Evolutionary conservation across 2,888 invertebrate genomes (phyloP).

Genomic region (Folsomia candida): DNA sequence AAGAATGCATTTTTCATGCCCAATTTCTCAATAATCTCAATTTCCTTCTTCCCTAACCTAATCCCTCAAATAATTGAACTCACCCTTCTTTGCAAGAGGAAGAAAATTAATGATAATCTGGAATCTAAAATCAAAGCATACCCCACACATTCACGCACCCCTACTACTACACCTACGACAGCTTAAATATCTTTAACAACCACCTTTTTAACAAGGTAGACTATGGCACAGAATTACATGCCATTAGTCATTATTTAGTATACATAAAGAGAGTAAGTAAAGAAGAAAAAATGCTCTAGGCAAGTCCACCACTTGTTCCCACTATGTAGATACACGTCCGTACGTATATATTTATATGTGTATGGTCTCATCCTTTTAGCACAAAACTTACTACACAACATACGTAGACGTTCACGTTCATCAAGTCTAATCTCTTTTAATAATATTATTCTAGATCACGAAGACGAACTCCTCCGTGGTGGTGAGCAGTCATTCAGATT

Average conservation of each 20-base stretch:
- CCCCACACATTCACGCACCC: background rate
- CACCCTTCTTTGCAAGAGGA: background rate
- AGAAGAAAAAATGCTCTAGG: conserved; percentile 3
- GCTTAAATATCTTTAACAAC: background rate
- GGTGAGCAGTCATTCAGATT: conserved; percentile 3
- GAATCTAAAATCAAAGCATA: background rate
- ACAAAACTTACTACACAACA: too few relatives aligned
- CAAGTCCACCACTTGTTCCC: conserved; percentile 17
- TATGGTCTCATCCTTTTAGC: too few relatives aligned
- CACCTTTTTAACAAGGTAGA: background rate
- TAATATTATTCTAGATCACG: conserved; percentile 43
- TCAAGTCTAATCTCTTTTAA: conserved; percentile 38
- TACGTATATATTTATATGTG: too few relatives aligned
- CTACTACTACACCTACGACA: background rate
- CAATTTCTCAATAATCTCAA: background rate
- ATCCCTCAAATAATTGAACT: background rate
- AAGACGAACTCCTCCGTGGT: background rate
- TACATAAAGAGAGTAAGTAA: too few relatives aligned
- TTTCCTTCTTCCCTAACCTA: background rate
- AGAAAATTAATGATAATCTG: background rate
- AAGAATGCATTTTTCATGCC: background rate
- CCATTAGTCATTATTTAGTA: background rate
- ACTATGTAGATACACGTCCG: background rate
- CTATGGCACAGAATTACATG: background rate
- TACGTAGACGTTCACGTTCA: background rate